Evolutionary conservation across 2,888 invertebrate species (phyloP).

Genomic region (Deilephila elpenor): DNA sequence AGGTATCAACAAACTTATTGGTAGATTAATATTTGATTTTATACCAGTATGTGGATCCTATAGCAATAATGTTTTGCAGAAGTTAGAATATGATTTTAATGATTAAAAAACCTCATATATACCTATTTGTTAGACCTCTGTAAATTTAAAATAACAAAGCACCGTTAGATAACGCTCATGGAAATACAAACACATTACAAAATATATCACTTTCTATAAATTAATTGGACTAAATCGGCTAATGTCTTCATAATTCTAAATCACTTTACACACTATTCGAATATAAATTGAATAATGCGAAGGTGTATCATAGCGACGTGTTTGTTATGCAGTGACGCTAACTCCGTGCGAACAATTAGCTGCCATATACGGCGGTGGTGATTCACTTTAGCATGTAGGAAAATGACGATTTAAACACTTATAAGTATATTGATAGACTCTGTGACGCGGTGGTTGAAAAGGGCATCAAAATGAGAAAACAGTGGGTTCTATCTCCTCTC

Average conservation of each 20-base stretch:
- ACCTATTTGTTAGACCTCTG: too few species aligned
- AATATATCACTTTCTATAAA: too few species aligned
- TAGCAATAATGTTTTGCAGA: too few species aligned
- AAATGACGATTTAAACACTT: slow-evolving; percentile 5
- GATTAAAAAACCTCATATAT: too few species aligned
- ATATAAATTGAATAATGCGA: slow-evolving; percentile 11
- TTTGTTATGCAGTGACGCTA: slow-evolving; percentile 26
- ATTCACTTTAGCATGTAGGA: slow-evolving; percentile 25
- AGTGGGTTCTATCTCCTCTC: background rate
- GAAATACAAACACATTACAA: too few species aligned
- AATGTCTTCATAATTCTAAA: too few species aligned
- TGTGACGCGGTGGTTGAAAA: background rate
- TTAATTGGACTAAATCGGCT: too few species aligned
- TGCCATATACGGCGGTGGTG: slow-evolving; percentile 26
- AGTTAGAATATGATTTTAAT: too few species aligned
- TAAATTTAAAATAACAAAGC: too few species aligned
- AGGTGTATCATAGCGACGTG: slow-evolving; percentile 6
- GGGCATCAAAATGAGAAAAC: background rate
- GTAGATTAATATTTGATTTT: too few species aligned
- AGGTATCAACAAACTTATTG: background rate
- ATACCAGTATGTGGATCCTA: too few species aligned
- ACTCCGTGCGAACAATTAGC: slow-evolving; percentile 29
- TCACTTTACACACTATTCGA: background rate
- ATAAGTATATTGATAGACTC: background rate
- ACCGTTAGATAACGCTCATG: too few species aligned